phyloP scores from a whole-genome alignment of 2,113 vertebrate species.

The Eolophus roseicapilla region DNA sequence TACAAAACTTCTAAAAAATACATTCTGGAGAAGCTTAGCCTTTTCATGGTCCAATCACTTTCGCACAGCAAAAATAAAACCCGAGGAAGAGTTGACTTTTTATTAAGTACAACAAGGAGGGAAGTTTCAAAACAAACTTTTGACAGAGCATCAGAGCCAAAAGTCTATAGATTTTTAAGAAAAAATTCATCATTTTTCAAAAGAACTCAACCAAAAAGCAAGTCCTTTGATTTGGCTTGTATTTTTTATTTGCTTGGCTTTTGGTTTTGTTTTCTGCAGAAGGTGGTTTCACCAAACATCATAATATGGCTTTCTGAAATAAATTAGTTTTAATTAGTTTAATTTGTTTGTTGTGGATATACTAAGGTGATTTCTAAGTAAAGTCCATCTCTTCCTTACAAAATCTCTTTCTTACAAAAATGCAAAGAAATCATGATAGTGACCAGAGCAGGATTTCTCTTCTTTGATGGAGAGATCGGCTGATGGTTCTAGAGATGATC shows the following conservation, averaged over 20 bases:
- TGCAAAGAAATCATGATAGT: neutral
- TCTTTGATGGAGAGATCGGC: neutral
- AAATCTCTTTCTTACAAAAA: neutral
- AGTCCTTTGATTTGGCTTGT: neutral
- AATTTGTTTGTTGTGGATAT: neutral
- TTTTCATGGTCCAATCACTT: neutral
- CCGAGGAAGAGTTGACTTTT: neutral
- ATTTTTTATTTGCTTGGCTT: accelerated
- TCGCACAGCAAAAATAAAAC: neutral
- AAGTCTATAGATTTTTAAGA: neutral
- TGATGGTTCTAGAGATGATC: neutral
- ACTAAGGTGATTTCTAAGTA: neutral
- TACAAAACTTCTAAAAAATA: neutral
- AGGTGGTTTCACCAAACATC: neutral
- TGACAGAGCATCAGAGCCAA: neutral
- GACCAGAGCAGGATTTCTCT: neutral
- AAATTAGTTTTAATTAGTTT: neutral
- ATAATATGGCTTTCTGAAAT: neutral
- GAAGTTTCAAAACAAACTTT: neutral
- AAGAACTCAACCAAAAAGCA: neutral
- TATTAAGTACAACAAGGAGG: neutral
- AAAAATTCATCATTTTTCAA: neutral
- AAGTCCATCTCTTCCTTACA: neutral
- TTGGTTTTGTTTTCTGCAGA: neutral
- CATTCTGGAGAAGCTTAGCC: neutral